Conservation (phyloP, 2,888 invertebrate species). For the Molorchus minor region DNA sequence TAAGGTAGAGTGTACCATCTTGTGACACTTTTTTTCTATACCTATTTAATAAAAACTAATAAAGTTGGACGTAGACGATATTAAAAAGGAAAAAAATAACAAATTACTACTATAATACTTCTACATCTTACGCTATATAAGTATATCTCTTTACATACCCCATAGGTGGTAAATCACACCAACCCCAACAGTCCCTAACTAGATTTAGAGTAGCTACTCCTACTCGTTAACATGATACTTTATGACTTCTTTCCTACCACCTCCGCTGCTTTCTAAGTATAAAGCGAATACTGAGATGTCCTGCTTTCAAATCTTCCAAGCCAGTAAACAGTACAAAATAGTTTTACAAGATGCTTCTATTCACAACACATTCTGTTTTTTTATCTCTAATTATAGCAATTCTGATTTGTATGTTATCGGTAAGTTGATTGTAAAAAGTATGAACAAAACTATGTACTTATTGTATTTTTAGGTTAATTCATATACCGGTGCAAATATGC, state of each 20-base stretch:
- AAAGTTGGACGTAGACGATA: too few species aligned
- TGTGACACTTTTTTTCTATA: too few species aligned
- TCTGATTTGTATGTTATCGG: neutral
- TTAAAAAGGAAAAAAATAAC: too few species aligned
- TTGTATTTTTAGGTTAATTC: neutral
- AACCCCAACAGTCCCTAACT: neutral
- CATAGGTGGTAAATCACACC: neutral
- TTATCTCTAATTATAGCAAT: neutral
- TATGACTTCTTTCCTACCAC: neutral
- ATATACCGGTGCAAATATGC: neutral
- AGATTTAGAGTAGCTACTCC: too few species aligned
- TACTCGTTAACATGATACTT: too few species aligned
- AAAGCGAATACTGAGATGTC: neutral
- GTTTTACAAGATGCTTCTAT: neutral
- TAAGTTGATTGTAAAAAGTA: neutral
- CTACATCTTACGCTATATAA: too few species aligned
- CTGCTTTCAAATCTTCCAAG: neutral
- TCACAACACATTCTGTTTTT: neutral
- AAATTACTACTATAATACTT: too few species aligned
- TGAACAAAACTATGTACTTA: neutral
- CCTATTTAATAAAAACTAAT: too few species aligned
- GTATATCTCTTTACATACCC: too few species aligned
- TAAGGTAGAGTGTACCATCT: too few species aligned
- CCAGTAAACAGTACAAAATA: neutral
- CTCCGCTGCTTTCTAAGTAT: conserved; percentile 1